phyloP scores from a whole-genome alignment of 2,113 vertebrate genomes.

The Circaetus gallicus region DNA sequence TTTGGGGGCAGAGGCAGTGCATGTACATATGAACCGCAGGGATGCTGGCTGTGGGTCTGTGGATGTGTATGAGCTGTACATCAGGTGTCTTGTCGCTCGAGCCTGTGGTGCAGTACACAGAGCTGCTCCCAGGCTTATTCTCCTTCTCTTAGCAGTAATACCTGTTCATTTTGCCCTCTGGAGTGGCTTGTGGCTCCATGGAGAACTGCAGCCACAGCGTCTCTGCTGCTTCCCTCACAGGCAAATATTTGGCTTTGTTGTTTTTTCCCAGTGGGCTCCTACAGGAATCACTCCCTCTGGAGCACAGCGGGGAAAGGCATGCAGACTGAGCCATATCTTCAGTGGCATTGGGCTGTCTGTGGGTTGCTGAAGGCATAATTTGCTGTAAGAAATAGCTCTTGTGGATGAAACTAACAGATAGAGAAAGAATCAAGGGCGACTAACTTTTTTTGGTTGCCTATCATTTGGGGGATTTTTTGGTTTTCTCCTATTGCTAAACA shows the following conservation, averaged over 20 bases:
- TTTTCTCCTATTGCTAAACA: not conserved
- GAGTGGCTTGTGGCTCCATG: not conserved
- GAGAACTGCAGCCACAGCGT: accelerated
- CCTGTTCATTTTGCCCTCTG: not conserved
- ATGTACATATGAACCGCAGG: accelerated
- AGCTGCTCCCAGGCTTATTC: not conserved
- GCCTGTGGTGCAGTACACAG: accelerated
- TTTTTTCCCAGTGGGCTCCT: not conserved
- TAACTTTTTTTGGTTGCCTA: not conserved
- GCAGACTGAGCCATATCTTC: not conserved
- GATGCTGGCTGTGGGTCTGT: accelerated
- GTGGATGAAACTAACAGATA: not conserved
- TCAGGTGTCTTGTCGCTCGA: accelerated
- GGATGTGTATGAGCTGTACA: not conserved
- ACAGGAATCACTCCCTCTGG: not conserved
- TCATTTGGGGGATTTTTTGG: not conserved
- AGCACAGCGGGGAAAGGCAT: not conserved
- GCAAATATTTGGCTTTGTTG: not conserved
- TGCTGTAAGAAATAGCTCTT: not conserved
- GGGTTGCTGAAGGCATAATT: not conserved
- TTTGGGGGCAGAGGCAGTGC: not conserved
- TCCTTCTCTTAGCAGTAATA: not conserved
- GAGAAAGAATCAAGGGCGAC: not conserved
- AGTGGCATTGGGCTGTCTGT: not conserved
- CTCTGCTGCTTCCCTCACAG: not conserved